Evolutionary conservation across 2,113 vertebrate genomes (phyloP).

Genomic region (Vombatus ursinus): DNA sequence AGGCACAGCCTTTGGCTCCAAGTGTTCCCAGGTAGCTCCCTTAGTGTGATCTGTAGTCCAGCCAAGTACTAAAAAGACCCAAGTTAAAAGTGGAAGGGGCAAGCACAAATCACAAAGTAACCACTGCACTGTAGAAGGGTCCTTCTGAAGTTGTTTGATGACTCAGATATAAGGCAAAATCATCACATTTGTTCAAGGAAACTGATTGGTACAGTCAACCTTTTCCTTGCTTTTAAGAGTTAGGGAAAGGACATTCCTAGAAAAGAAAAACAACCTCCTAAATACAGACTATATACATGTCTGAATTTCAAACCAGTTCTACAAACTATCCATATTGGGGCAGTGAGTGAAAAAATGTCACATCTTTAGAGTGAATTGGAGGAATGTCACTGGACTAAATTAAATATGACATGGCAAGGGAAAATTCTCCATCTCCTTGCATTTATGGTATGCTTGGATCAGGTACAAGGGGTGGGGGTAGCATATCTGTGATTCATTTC

Average conservation of each 20-base stretch:
- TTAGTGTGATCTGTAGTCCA: conserved; percentile 42
- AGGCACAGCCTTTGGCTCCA: conserved; percentile 59
- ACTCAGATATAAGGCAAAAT: conserved; percentile 11
- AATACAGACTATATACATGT: conserved; percentile 11
- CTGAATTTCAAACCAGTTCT: background rate
- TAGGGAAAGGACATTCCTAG: background rate
- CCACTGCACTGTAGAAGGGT: background rate
- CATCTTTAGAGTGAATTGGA: background rate
- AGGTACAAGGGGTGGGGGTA: background rate
- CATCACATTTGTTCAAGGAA: conserved; percentile 35
- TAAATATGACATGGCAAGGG: background rate
- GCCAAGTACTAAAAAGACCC: conserved; percentile 60
- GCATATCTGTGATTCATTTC: background rate
- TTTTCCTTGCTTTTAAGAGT: background rate
- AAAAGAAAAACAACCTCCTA: conserved; percentile 28
- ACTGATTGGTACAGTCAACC: conserved; percentile 27
- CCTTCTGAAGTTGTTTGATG: conserved; percentile 12
- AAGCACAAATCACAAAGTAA: conserved; percentile 52
- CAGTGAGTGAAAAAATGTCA: background rate
- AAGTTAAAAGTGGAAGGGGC: conserved; percentile 27
- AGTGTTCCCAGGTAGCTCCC: conserved; percentile 48
- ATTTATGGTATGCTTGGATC: background rate
- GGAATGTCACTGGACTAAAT: background rate
- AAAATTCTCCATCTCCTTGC: background rate
- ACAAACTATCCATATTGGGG: conserved; percentile 5